Percentiles rank a stretch among this genome's conserved stretches.
Conservation (phyloP, 2,888 invertebrate species). For the Apamea monoglypha region DNA sequence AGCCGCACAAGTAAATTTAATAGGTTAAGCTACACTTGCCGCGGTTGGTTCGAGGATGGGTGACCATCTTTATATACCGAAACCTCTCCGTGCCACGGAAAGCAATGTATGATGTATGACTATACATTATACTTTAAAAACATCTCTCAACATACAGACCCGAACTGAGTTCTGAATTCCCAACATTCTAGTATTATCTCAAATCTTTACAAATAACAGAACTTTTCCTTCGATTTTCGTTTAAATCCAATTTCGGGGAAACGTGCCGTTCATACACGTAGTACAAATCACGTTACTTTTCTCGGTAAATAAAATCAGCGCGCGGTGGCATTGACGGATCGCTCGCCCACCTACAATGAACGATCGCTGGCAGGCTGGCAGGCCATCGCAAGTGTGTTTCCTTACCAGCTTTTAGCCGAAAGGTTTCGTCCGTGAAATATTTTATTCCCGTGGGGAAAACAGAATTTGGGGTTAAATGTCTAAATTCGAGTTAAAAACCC, state of each 20-base stretch:
- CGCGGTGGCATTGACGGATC: conserved; percentile 61
- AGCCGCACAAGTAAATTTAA: background rate
- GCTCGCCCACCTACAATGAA: conserved; percentile 58
- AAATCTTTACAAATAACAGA: conserved; percentile 32
- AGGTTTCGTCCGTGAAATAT: conserved; percentile 5
- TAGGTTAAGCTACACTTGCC: no score
- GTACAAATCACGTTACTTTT: conserved; percentile 61
- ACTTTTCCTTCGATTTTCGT: conserved; percentile 34
- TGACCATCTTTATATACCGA: background rate
- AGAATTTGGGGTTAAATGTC: conserved; percentile 9
- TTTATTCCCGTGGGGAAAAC: conserved; percentile 23
- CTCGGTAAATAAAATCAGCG: conserved; percentile 62
- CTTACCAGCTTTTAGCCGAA: conserved; percentile 32
- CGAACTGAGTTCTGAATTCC: background rate
- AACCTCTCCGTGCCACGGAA: background rate
- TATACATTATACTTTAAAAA: background rate
- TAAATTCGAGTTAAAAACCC: background rate
- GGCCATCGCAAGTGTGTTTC: conserved; percentile 33
- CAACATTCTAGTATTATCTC: conserved; percentile 5
- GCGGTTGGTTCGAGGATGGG: no score
- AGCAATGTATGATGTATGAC: background rate
- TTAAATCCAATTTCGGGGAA: conserved; percentile 42
- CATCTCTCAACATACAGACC: background rate
- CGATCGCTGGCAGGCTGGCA: conserved; percentile 48
- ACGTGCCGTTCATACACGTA: conserved; percentile 48